Base-by-base conservation (phyloP, 1,140 invertebrate genomes). In the Pseudomyrmex cubaensis region DNA sequence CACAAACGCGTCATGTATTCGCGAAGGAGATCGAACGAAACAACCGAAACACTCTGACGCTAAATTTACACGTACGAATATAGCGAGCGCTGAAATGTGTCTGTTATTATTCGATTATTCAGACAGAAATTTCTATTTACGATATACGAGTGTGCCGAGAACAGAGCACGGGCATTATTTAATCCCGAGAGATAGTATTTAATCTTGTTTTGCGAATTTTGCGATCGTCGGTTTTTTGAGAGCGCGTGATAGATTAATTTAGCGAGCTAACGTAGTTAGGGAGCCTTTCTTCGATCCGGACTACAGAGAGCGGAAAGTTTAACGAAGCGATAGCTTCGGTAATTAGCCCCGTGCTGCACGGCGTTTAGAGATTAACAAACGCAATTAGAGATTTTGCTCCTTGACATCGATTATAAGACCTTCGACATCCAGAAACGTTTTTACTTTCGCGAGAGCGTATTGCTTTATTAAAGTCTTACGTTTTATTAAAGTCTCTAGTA, bases 61-160 rank as follows among this genome's bases (percentile, higher is more conserved):
- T 59, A 56, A 56, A 67, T 67, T 76, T 67, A 77, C 12, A 7
- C n/a, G 12, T 2, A n/a, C 13, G 56, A 77, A 69, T 69, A 77
- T 77, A 69, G 48, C 25, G n/a, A 44, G 1, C 35, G 20, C 50
- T 17, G 35, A 57, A 77, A 67, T 13, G 75, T 67, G 54, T n/a
- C 61, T 69, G 46, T 69, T 22, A 77, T 77, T 56, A 2, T 76
- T 54, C 35, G 56, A 77, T 66, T 66, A 77, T 44, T 35, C 48
- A 66, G 62, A 56, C 17, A 54, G 15, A 4, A 50, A 62, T 75
- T 75, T 12, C 63, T 77, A 69, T 77, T 77, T 77, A 46, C 67
- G 44, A 59, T 13, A 25, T 3, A n/a, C 20, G 9, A 15, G 57
- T 67, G 17, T 25, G 10, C 17, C n/a, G 46, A 50, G 61, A 50